Conservation (phyloP, 2,113 vertebrate species). For the Glaucidium brasilianum region DNA sequence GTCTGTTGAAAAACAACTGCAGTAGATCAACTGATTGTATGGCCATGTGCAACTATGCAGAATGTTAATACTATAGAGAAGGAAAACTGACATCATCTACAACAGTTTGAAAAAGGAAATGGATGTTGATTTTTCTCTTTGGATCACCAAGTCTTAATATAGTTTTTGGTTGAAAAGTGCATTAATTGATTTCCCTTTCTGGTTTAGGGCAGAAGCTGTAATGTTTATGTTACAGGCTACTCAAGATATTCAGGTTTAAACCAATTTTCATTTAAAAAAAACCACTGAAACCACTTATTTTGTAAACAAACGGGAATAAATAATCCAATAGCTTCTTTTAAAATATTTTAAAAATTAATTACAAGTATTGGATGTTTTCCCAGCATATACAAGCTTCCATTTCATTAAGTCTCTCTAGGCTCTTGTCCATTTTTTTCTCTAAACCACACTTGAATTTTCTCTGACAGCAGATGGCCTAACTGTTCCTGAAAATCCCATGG, state of each 20-base stretch:
- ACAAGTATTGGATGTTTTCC: background rate
- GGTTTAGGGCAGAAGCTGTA: background rate
- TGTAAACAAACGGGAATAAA: background rate
- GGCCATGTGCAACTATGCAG: background rate
- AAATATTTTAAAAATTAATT: background rate
- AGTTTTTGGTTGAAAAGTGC: background rate
- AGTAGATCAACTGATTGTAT: background rate
- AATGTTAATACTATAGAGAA: background rate
- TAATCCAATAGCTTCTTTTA: background rate
- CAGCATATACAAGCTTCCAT: slow-evolving; percentile 31
- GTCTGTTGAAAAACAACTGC: background rate
- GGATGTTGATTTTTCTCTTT: background rate
- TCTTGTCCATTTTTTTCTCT: slow-evolving; percentile 39
- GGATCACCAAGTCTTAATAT: background rate
- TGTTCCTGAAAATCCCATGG: slow-evolving; percentile 15
- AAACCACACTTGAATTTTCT: slow-evolving; percentile 32
- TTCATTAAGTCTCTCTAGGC: slow-evolving; percentile 60
- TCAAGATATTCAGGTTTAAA: background rate
- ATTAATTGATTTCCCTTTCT: background rate
- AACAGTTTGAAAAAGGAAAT: background rate
- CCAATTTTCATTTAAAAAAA: background rate
- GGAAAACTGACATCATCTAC: background rate
- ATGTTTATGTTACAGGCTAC: background rate
- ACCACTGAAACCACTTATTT: background rate
- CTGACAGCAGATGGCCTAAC: slow-evolving; percentile 58